Percentiles rank a stretch among this genome's conserved stretches.
phyloP scores from a whole-genome alignment of 1,140 invertebrate species.

The Diachasmimorpha longicaudata region DNA sequence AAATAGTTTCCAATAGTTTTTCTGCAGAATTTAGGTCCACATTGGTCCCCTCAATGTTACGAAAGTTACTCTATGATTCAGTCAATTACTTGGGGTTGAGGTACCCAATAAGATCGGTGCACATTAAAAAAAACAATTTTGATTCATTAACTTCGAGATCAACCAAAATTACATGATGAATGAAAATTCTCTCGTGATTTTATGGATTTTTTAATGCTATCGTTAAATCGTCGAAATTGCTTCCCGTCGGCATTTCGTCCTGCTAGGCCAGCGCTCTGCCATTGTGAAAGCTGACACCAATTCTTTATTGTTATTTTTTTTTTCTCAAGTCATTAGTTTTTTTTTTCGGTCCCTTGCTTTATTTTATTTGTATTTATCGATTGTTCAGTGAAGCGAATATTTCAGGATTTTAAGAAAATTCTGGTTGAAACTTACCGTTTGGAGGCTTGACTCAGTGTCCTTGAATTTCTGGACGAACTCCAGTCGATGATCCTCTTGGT shows the following conservation, averaged over 20 bases:
- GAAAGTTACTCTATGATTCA: no score
- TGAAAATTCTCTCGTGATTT: neutral
- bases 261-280: neutral
- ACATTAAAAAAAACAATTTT: no score
- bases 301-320: neutral
- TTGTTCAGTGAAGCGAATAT: neutral
- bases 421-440: conserved; percentile 57
- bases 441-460: conserved; percentile 65
- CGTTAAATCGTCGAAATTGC: neutral
- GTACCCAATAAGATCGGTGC: no score
- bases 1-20: no score
- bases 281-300: conserved; percentile 2
- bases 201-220: neutral
- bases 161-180: neutral
- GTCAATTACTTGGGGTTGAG: no score
- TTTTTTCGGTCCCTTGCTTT: neutral
- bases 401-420: conserved; percentile 11
- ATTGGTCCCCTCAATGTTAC: no score
- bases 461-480: conserved; percentile 65
- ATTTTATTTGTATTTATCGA: neutral
- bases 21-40: no score
- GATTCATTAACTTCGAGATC: no score
- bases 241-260: neutral
- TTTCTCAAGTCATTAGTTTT: neutral
- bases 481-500: conserved; percentile 63